phyloP scores from a whole-genome alignment of 2,113 vertebrate genomes.

The Hemibagrus wyckioides region DNA sequence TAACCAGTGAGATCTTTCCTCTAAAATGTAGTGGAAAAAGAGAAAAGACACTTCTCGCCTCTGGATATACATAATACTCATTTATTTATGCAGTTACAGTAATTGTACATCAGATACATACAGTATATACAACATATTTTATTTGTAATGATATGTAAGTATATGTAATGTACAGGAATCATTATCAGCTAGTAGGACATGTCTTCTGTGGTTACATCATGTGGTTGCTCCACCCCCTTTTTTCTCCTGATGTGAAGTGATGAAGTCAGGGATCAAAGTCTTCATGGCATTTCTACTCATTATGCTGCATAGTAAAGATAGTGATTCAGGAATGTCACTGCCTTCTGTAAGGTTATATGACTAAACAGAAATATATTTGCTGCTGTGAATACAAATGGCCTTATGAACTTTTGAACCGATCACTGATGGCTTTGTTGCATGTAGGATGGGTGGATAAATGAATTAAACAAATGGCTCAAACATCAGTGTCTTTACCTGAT shows the following conservation, averaged over 20 bases:
- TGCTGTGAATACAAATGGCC: background rate
- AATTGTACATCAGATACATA: background rate
- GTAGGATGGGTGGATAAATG: background rate
- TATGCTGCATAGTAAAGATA: background rate
- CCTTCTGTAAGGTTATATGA: background rate
- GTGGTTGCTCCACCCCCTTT: background rate
- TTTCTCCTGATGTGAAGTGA: background rate
- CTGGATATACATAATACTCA: background rate
- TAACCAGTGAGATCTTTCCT: background rate
- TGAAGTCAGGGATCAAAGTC: slow-evolving; percentile 9
- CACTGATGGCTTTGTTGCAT: background rate
- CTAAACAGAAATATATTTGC: background rate
- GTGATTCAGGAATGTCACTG: background rate
- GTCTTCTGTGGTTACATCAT: background rate
- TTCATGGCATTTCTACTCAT: background rate
- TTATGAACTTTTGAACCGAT: background rate
- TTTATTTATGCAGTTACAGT: background rate
- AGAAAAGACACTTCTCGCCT: background rate
- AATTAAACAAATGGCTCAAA: background rate
- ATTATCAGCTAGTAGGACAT: background rate
- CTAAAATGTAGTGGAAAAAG: background rate
- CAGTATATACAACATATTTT: background rate
- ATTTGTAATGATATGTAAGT: background rate
- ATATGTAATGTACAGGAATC: background rate
- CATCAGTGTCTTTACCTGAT: background rate